Evolutionary conservation across 2,888 invertebrate genomes (phyloP).

Genomic region (Polymixis lichenea): DNA sequence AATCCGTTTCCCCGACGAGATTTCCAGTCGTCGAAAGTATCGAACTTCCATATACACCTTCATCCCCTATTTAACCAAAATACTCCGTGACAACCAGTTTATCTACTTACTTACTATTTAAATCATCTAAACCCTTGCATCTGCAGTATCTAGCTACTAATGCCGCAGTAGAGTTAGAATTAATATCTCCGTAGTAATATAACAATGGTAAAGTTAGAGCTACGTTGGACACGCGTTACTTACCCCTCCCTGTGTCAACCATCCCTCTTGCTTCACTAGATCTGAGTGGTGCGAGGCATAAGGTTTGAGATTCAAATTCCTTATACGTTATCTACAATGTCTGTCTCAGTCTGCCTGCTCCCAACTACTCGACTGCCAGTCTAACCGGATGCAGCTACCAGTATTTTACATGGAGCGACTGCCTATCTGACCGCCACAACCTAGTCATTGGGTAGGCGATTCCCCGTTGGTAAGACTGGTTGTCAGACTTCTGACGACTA

Average conservation of each 20-base stretch:
- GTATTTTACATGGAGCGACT: no score
- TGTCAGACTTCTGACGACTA: no score
- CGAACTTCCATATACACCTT: no score
- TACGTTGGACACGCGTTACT: slow-evolving; percentile 47
- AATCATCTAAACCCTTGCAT: not conserved
- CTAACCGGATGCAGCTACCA: no score
- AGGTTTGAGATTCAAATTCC: not conserved
- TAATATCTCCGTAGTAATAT: slow-evolving; percentile 43
- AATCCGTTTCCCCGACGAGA: no score
- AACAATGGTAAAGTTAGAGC: slow-evolving; percentile 51
- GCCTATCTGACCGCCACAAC: no score
- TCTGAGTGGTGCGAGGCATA: slow-evolving; percentile 11
- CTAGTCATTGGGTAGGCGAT: no score
- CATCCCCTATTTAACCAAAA: no score
- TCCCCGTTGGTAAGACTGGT: no score
- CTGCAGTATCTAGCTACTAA: not conserved
- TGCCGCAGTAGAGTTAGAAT: slow-evolving; percentile 13
- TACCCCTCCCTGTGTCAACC: slow-evolving; percentile 40
- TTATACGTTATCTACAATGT: not conserved
- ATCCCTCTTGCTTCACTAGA: slow-evolving; percentile 40
- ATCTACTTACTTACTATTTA: not conserved
- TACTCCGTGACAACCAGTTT: not conserved
- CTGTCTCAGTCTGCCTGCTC: no score
- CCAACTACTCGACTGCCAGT: no score
- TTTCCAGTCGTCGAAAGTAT: no score